Conservation (phyloP, 2,113 vertebrate genomes). For the Sebastes schlegelii region DNA sequence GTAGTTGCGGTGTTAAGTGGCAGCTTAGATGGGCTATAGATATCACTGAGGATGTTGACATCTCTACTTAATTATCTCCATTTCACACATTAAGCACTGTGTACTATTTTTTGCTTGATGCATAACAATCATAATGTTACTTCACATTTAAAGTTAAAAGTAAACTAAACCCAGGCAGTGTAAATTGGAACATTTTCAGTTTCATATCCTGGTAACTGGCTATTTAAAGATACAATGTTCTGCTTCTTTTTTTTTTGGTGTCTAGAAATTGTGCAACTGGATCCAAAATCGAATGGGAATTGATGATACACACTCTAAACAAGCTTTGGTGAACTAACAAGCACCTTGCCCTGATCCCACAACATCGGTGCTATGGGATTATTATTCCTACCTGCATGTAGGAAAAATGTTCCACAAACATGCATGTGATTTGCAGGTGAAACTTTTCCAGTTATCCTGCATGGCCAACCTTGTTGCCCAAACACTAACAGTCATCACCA, state of each 20-base stretch:
- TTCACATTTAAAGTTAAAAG: not conserved
- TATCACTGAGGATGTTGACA: not conserved
- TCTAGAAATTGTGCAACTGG: not conserved
- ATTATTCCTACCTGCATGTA: not conserved
- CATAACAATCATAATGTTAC: not conserved
- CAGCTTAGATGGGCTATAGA: not conserved
- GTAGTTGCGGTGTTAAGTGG: not conserved
- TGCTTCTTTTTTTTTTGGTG: not conserved
- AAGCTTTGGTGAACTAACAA: slow-evolving; percentile 7
- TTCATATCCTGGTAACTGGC: not conserved
- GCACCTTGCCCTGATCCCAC: not conserved
- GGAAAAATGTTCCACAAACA: not conserved
- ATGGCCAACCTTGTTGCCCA: not conserved
- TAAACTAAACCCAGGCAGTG: not conserved
- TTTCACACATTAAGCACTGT: not conserved
- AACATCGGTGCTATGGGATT: not conserved
- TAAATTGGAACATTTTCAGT: not conserved
- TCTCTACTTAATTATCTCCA: not conserved
- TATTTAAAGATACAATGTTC: not conserved
- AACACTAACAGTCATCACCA: not conserved
- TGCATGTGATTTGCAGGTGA: not conserved
- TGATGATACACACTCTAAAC: not conserved
- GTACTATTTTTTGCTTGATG: not conserved
- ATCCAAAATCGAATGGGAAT: not conserved
- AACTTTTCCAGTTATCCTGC: slow-evolving; percentile 5